Conservation (phyloP, 1,140 invertebrate species). For the Medauroidea extradentata region DNA sequence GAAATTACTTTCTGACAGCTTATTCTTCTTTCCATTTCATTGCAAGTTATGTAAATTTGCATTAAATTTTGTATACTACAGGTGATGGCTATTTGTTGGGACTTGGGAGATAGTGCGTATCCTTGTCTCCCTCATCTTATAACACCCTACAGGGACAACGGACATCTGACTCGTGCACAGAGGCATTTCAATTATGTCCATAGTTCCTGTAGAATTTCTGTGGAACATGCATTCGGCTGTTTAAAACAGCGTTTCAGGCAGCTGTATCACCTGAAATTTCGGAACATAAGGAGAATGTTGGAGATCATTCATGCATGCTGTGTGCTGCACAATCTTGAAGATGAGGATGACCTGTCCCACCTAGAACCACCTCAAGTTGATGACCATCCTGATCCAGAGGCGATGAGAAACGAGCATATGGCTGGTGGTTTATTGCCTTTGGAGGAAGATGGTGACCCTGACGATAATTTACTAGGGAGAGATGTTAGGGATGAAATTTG, state of each 20-base stretch:
- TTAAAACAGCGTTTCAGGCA: constrained; percentile 22
- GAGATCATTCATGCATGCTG: constrained; percentile 18
- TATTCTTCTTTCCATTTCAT: too few relatives aligned
- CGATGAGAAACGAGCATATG: neutral
- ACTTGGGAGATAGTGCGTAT: constrained; percentile 28
- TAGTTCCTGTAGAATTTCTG: constrained; percentile 14
- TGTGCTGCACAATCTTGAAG: neutral
- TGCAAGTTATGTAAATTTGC: too few relatives aligned
- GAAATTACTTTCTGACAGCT: too few relatives aligned
- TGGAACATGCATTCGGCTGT: constrained; percentile 22
- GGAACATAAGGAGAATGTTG: constrained; percentile 3
- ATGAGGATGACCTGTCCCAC: neutral
- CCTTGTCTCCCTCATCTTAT: constrained; percentile 15
- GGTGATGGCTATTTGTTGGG: constrained; percentile 17
- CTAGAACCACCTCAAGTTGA: neutral
- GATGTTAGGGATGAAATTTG: too few relatives aligned
- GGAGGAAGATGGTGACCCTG: neutral
- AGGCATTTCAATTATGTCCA: constrained; percentile 18
- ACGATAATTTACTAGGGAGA: too few relatives aligned
- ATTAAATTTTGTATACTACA: too few relatives aligned
- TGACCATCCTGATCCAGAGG: neutral
- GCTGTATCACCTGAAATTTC: constrained; percentile 19
- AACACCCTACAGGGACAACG: constrained; percentile 26
- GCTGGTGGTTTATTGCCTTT: too few relatives aligned
- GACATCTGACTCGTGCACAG: constrained; percentile 19